Conservation (phyloP, 2,797 vertebrate genomes). For the Scomberomorus guttatus region DNA sequence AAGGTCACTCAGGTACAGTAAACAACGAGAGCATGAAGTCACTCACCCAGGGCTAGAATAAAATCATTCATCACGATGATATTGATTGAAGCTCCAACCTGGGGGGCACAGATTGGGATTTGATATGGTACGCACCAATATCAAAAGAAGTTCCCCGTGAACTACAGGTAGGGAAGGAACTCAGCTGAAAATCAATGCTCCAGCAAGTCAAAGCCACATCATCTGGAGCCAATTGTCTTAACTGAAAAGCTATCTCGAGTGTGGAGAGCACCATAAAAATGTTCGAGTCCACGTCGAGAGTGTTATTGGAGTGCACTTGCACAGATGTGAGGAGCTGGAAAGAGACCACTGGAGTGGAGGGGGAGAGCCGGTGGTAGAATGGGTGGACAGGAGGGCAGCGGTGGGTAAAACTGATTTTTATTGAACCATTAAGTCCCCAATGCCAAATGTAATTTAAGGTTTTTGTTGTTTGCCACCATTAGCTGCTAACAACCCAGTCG, state of each 20-base stretch:
- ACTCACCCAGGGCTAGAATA: constrained; percentile 30
- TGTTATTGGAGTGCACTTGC: constrained; percentile 57
- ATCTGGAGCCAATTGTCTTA: constrained; percentile 60
- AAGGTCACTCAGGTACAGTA: constrained; percentile 51
- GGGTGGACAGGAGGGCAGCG: constrained; percentile 52
- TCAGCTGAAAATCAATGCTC: constrained; percentile 54
- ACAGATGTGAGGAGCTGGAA: constrained; percentile 40
- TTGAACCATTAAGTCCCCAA: constrained; percentile 73
- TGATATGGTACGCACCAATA: constrained; percentile 30
- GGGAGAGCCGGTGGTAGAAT: constrained; percentile 27
- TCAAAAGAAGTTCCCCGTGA: constrained; percentile 28
- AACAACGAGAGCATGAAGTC: constrained; percentile 40
- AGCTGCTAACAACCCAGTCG: constrained; percentile 67
- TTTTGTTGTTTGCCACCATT: constrained; percentile 77
- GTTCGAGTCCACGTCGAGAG: constrained; percentile 23
- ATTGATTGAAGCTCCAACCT: constrained; percentile 25
- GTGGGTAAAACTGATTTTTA: constrained; percentile 73
- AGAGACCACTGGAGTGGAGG: constrained; percentile 24
- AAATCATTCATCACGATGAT: constrained; percentile 35
- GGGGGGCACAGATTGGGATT: constrained; percentile 21
- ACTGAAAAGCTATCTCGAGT: constrained; percentile 62
- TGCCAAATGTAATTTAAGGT: constrained; percentile 75
- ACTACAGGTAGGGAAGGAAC: neutral
- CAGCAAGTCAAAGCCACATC: constrained; percentile 60
- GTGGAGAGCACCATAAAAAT: constrained; percentile 29